Evolutionary conservation across 2,113 vertebrate species (phyloP).

Genomic region (Hemibagrus wyckioides): DNA sequence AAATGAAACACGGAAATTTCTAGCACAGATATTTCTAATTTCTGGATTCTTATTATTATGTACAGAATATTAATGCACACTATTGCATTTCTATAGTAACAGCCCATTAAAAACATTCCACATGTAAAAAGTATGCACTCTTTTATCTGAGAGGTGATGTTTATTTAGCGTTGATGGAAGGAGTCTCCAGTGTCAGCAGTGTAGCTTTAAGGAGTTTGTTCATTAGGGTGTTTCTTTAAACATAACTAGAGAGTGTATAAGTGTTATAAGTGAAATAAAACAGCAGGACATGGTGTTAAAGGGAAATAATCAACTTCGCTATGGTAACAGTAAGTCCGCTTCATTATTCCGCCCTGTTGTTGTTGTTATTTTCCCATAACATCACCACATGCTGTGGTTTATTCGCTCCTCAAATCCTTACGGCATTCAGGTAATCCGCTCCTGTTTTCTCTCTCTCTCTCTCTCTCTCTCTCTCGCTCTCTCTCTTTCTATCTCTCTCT

Average conservation of each 20-base stretch:
- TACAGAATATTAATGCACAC: neutral
- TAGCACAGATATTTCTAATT: neutral
- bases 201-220: neutral
- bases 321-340: neutral
- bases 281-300: neutral
- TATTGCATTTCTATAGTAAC: neutral
- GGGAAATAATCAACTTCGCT: neutral
- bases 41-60: neutral
- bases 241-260: neutral
- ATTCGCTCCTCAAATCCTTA: neutral
- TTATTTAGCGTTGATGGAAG: neutral
- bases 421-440: neutral
- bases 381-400: neutral
- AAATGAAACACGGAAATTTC: neutral
- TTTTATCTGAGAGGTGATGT: neutral
- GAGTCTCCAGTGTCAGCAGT: neutral
- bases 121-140: neutral
- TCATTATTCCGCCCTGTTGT: neutral
- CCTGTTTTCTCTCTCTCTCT: neutral
- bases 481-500: neutral
- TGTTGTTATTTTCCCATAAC: neutral
- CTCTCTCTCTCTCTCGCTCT: slow-evolving; percentile 3
- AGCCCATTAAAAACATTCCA: neutral
- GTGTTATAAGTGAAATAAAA: neutral
- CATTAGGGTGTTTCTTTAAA: neutral